Conservation (phyloP, 1,140 invertebrate genomes). For the Calephelis virginiensis region DNA sequence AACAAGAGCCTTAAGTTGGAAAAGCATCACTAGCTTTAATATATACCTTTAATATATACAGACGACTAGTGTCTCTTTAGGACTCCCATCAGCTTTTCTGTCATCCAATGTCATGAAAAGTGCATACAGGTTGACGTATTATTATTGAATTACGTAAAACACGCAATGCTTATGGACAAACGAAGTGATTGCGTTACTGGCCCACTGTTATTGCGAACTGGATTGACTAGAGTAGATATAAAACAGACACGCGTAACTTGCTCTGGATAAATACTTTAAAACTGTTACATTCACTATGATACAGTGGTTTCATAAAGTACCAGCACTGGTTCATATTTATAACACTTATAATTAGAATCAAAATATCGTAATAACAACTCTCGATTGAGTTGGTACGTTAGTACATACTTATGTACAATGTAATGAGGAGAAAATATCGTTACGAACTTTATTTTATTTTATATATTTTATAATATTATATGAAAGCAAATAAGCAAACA, state of each 20-base stretch:
- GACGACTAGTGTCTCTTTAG: too few relatives aligned
- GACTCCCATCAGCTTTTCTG: too few relatives aligned
- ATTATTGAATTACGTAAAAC: constrained; percentile 57
- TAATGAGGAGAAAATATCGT: too few relatives aligned
- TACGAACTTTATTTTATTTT: too few relatives aligned
- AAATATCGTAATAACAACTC: constrained; percentile 26
- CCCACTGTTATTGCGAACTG: constrained; percentile 48
- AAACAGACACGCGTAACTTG: constrained; percentile 45
- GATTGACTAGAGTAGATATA: constrained; percentile 46
- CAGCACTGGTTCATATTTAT: constrained; percentile 29
- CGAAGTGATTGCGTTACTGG: constrained; percentile 47
- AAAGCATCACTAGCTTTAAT: constrained; percentile 19
- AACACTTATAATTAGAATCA: constrained; percentile 26
- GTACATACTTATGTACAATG: neutral
- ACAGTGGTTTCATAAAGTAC: constrained; percentile 41
- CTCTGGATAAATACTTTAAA: constrained; percentile 51
- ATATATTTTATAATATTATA: too few relatives aligned
- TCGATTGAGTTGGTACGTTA: neutral
- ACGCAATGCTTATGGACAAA: constrained; percentile 49
- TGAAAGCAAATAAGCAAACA: too few relatives aligned
- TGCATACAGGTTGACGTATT: constrained; percentile 45
- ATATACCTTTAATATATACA: constrained; percentile 20
- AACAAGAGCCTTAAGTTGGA: too few relatives aligned
- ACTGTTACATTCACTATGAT: constrained; percentile 51
- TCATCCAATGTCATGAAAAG: too few relatives aligned